Evolutionary conservation across 1,140 invertebrate species (phyloP), one percentile per base, ranked within the genome.

Genomic region (Drosophila sechellia): DNA sequence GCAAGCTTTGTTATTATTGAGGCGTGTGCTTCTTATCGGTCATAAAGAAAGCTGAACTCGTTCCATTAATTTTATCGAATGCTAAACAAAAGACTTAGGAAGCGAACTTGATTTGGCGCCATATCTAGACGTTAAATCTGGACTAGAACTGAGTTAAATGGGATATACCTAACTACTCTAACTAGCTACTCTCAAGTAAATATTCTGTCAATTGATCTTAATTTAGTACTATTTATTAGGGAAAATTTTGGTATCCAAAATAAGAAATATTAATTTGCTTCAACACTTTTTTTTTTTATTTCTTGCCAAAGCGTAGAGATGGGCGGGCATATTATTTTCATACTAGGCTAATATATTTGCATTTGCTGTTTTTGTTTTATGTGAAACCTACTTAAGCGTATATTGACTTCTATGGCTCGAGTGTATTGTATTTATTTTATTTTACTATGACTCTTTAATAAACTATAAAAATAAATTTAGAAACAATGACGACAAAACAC

Each of bases 391-490:
- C 59, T 68, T 49, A 37, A 15, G 39, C 65, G 37, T 68, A 40
- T 68, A 35, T 68, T 68, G 64, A 68, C 64, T 35, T 34, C 35
- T 17, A 60, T 25, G 17, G n/a, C 58, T 6, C n/a, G 25, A 20
- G 53, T 40, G 48, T 69, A 68, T 57, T 48, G 48, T 58, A 59
- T 54, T 69, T 58, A 59, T 54, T 69, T 79, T 69, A 17, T 78
- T 71, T 81, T 65, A 66, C 64, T 80, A 73, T 74, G 84, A 68
- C 84, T 89, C 72, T 87, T 87, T 87, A 87, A 87, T 87, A 87
- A 87, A 87, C 84, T 87, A 87, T 87, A 87, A 87, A 87, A 84
- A 87, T 87, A 89, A 89, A 89, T 89, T 89, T 89, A 87, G 79
- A 87, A 79, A 87, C 84, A 87, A 87, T 87, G 84, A 87, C 84